Base-by-base conservation (phyloP, 2,888 invertebrate genomes). In the Agriopis aurantiaria region DNA sequence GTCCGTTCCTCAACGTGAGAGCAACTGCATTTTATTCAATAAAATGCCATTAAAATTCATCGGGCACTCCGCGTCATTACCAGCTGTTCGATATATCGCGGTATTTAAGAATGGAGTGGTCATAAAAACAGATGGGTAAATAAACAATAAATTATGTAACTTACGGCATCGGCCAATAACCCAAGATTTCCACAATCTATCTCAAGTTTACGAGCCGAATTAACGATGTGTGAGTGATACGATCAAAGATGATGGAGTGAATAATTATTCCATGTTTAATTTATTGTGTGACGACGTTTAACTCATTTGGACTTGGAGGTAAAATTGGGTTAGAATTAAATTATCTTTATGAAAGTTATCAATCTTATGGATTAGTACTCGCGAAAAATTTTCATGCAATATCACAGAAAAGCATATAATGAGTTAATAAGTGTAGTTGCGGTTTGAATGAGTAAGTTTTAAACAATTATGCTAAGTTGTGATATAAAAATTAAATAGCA, bases 21-120 rank as follows among this genome's bases (percentile, higher is more conserved):
- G 71, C 72, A 70, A 49, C n/a, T 59, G 61, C 65, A 59, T 69
- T 64, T 56, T 56, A 65, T 56, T 51, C 58, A 51, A 66, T 63
- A 66, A 77, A 64, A 66, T 65, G 74, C 57, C 76, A 87, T 90
- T 86, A 84, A 87, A 87, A 90, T 90, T 89, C 85, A 82, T 78
- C 78, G 78, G 77, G 8, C 53, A 80, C 81, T 66, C 59, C 81
- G 63, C 65, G 65, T 65, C 71, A 68, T 65, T 73, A 82, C 77
- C 71, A 76, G 72, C 74, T 75, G 75, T 82, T 79, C 64, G 69
- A 68, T 75, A 69, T 68, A 70, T 69, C 51, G 65, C 70, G 55
- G 61, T 46, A 67, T 78, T 78, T 76, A 78, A 76, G 73, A 72
- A 77, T 75, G 74, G 69, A 76, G 75, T 78, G 76, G 76, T 79